Percentiles rank a stretch among this genome's conserved stretches.
phyloP scores from a whole-genome alignment of 2,113 vertebrate species.

The Protobothrops mucrosquamatus region DNA sequence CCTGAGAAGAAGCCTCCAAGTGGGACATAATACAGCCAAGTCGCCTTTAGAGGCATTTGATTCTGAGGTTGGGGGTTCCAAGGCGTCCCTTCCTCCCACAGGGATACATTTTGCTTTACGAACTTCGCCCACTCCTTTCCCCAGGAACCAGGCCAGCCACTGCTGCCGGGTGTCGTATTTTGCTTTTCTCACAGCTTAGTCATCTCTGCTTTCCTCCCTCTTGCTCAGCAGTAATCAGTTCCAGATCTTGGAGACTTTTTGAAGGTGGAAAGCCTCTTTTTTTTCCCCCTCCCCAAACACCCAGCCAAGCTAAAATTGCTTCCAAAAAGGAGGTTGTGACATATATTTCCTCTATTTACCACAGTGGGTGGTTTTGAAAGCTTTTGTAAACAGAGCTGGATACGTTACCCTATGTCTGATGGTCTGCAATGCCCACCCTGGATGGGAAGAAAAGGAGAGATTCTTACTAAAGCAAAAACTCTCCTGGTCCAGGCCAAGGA shows the following conservation, averaged over 20 bases:
- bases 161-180: background rate
- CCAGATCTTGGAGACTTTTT: conserved; percentile 4
- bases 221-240: background rate
- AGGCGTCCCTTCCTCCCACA: background rate
- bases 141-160: background rate
- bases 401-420: background rate
- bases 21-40: background rate
- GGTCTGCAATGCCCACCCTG: background rate
- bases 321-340: background rate
- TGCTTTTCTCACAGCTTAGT: background rate
- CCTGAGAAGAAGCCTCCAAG: background rate
- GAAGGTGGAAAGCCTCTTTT: background rate
- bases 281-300: background rate
- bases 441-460: background rate
- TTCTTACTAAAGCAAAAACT: background rate
- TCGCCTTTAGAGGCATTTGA: background rate
- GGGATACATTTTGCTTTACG: background rate
- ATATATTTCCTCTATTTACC: background rate
- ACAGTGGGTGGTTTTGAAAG: background rate
- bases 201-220: background rate
- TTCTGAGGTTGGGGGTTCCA: background rate
- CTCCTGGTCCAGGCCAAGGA: background rate
- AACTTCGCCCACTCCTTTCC: background rate
- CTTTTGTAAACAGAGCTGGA: background rate
- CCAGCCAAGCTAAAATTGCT: background rate